phyloP scores from a whole-genome alignment of 2,113 vertebrate species.

The Albula glossodonta region DNA sequence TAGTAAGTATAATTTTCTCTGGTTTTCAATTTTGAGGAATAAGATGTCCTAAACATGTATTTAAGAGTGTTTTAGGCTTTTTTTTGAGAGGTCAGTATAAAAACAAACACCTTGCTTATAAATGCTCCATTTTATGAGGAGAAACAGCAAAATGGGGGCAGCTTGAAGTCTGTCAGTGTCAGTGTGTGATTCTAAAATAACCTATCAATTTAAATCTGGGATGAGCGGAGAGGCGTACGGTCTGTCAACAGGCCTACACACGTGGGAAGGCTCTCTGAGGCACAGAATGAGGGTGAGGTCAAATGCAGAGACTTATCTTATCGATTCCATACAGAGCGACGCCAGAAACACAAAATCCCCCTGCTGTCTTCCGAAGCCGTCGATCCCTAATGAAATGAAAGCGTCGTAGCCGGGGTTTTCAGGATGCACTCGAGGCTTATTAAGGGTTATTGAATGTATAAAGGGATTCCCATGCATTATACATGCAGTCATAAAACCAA shows the following conservation, averaged over 20 bases:
- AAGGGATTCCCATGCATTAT: constrained; percentile 18
- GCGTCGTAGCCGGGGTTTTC: neutral
- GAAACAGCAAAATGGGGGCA: neutral
- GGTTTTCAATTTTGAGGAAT: neutral
- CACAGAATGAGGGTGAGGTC: neutral
- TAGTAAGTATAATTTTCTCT: no score
- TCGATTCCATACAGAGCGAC: neutral
- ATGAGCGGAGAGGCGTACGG: neutral
- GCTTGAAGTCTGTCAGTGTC: neutral
- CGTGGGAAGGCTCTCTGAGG: neutral
- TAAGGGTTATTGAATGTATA: neutral
- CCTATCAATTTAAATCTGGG: neutral
- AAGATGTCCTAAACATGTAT: neutral
- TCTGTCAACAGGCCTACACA: neutral
- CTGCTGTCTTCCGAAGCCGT: neutral
- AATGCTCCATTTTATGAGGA: neutral
- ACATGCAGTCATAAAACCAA: neutral
- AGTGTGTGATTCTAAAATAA: neutral
- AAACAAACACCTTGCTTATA: neutral
- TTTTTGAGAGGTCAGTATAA: neutral
- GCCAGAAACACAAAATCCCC: neutral
- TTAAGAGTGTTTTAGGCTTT: neutral
- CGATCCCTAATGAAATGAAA: neutral
- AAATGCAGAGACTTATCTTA: neutral
- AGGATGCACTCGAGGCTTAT: constrained; percentile 1